These are phyloP conservation scores for Sipha maydis DNA, from an alignment of 2,888 invertebrate genomes.

Conservation along the genomic window DNA sequence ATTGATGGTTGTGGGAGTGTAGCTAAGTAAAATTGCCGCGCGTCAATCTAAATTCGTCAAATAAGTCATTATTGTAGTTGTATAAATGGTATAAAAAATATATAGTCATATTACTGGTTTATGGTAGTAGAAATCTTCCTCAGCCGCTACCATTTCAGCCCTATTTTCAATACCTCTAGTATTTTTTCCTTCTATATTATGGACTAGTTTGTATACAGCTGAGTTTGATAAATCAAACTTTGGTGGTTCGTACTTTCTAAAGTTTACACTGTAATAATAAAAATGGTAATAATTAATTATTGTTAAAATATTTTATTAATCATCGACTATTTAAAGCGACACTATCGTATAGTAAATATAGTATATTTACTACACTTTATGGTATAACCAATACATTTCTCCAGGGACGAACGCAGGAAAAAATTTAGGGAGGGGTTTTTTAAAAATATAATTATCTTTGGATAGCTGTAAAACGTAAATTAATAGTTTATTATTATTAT, in stretches of 20 bases:
- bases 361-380: too few species aligned
- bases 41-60: slow-evolving; percentile 64
- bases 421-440: too few species aligned
- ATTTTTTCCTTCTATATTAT: slow-evolving; percentile 65
- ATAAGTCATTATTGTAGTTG: slow-evolving; percentile 2
- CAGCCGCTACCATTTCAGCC: slow-evolving; percentile 64
- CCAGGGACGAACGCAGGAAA: too few species aligned
- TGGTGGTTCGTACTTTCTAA: slow-evolving; percentile 85
- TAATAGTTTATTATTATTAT: too few species aligned
- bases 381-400: too few species aligned
- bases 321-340: neutral
- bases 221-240: slow-evolving; percentile 65
- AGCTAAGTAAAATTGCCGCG: slow-evolving; percentile 65
- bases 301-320: neutral
- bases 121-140: slow-evolving; percentile 64
- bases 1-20: slow-evolving; percentile 62
- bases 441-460: too few species aligned
- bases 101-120: slow-evolving; percentile 64
- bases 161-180: slow-evolving; percentile 63
- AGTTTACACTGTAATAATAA: slow-evolving; percentile 79
- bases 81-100: neutral
- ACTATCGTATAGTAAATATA: too few species aligned
- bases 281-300: neutral
- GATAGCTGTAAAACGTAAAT: too few species aligned
- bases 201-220: slow-evolving; percentile 65